These are phyloP conservation scores for Noturus placidus DNA, from an alignment of 2,113 vertebrate species.

Conservation along the genomic window DNA sequence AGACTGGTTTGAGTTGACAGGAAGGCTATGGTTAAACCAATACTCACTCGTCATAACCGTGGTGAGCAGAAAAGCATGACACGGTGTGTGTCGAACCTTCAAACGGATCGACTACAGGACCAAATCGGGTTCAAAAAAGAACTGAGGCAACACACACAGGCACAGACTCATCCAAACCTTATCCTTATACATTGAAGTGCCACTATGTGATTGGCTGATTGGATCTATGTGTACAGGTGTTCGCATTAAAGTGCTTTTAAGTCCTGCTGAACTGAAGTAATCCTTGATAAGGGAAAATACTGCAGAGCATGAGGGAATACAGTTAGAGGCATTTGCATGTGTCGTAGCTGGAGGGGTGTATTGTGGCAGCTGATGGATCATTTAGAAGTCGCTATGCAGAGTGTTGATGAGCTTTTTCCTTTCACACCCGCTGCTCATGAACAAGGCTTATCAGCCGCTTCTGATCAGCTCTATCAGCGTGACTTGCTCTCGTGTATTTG, in stretches of 20 bases:
- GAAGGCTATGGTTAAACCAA: not conserved
- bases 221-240: not conserved
- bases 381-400: slow-evolving; percentile 17
- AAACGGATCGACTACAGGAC: too few relatives aligned
- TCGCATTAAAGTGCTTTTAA: not conserved
- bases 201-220: not conserved
- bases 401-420: slow-evolving; percentile 24
- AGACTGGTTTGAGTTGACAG: not conserved
- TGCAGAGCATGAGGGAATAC: slow-evolving; percentile 48
- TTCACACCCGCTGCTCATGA: slow-evolving; percentile 16
- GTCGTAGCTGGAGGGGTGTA: slow-evolving; percentile 10
- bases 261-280: not conserved
- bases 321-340: slow-evolving; percentile 66
- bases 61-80: not conserved
- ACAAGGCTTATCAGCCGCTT: slow-evolving; percentile 7
- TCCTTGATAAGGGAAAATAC: slow-evolving; percentile 29
- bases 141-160: not conserved
- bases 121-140: not conserved
- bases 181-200: not conserved
- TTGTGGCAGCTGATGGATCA: slow-evolving; percentile 47
- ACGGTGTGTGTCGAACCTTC: not conserved
- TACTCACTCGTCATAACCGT: not conserved
- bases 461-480: slow-evolving; percentile 18
- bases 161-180: not conserved
- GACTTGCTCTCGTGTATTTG: slow-evolving; percentile 51